Percentiles rank a stretch among this genome's conserved stretches.
Evolutionary conservation across 2,113 vertebrate genomes (phyloP).

Genomic region (Anarhynchus alexandrinus): DNA sequence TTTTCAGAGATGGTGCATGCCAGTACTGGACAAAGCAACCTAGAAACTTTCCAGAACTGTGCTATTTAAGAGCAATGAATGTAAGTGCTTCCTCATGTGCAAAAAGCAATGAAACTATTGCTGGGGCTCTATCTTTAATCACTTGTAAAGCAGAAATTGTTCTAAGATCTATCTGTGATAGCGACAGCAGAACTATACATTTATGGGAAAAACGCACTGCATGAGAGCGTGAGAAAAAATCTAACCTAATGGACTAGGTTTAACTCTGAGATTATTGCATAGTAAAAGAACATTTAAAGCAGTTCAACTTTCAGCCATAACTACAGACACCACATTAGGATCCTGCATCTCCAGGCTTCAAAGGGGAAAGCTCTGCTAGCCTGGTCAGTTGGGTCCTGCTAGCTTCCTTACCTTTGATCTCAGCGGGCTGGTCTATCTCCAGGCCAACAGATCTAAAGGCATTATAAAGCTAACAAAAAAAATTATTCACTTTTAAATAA

Average conservation of each 20-base stretch:
- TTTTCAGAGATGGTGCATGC: not conserved
- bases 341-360: not conserved
- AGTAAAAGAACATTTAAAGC: not conserved
- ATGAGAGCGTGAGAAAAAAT: not conserved
- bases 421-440: not conserved
- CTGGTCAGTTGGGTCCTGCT: not conserved
- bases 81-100: not conserved
- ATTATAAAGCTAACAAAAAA: constrained; percentile 1
- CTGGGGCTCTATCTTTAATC: not conserved
- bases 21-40: not conserved
- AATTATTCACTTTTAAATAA: not conserved
- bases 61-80: not conserved
- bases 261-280: not conserved
- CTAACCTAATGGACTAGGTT: not conserved
- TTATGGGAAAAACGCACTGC: not conserved
- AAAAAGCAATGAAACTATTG: not conserved
- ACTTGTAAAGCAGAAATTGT: not conserved
- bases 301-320: not conserved
- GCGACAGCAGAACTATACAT: not conserved
- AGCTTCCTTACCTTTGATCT: not conserved
- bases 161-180: not conserved
- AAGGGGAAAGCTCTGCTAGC: not conserved
- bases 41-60: not conserved
- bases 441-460: not conserved
- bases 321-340: not conserved